These are phyloP conservation scores for Heterodera schachtii DNA, from an alignment of 1,140 invertebrate genomes.

Conservation along the genomic window DNA sequence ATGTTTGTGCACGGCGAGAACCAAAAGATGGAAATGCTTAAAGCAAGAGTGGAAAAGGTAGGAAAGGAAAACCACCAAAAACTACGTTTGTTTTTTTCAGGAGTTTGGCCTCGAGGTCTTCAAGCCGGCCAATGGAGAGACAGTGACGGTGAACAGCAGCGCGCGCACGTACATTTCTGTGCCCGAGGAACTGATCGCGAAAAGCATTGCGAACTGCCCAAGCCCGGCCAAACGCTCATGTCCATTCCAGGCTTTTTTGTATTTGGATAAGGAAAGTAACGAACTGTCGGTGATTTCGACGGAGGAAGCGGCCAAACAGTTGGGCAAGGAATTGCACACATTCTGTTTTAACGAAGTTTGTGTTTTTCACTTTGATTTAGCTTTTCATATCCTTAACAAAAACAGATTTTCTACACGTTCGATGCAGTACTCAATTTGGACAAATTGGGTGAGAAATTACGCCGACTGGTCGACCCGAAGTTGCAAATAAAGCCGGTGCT, in stretches of 20 bases:
- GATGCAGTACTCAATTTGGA: constrained; percentile 47
- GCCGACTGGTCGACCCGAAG: constrained; percentile 43
- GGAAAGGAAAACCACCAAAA: constrained; percentile 39
- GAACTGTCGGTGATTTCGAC: constrained; percentile 43
- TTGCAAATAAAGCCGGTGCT: constrained; percentile 50
- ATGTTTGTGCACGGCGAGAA: constrained; percentile 90
- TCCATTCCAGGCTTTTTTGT: constrained; percentile 48
- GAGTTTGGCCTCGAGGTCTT: constrained; percentile 57
- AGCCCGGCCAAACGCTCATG: constrained; percentile 51
- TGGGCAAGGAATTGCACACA: constrained; percentile 46
- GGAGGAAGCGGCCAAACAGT: constrained; percentile 38
- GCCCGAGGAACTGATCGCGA: constrained; percentile 41
- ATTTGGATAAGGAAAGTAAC: constrained; percentile 50
- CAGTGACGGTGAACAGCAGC: constrained; percentile 40
- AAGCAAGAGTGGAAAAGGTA: constrained; percentile 54
- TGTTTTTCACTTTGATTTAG: neutral
- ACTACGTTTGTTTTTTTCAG: constrained; percentile 31
- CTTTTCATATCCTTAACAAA: neutral
- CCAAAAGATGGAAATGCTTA: constrained; percentile 75
- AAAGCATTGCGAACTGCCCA: constrained; percentile 36
- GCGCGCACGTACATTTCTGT: constrained; percentile 43
- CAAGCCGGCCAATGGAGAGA: constrained; percentile 64
- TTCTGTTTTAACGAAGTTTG: constrained; percentile 49
- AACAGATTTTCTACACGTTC: constrained; percentile 4
- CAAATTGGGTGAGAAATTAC: constrained; percentile 37